Percentiles rank a stretch among this genome's conserved stretches.
phyloP scores from a whole-genome alignment of 2,113 vertebrate genomes.

The Rhinichthys klamathensis region DNA sequence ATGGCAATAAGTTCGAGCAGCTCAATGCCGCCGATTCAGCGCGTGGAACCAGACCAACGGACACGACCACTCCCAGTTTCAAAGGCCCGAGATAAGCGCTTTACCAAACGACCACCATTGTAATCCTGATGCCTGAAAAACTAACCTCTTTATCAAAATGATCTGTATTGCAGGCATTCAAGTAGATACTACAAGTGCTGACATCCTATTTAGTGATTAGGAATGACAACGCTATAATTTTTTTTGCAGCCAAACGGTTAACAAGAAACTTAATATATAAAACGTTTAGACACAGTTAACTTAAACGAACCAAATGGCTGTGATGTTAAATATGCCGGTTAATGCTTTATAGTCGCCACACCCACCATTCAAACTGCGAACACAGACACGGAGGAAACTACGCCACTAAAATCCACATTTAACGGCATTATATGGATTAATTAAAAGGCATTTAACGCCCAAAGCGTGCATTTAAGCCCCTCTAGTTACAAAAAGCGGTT shows the following conservation, averaged over 20 bases:
- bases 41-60: slow-evolving; percentile 63
- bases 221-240: too few species aligned
- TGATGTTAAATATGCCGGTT: slow-evolving; percentile 53
- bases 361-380: slow-evolving; percentile 44
- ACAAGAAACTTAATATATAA: not conserved
- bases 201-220: not conserved
- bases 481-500: not conserved
- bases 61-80: slow-evolving; percentile 57
- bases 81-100: slow-evolving; percentile 44
- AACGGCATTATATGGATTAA: not conserved
- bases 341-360: slow-evolving; percentile 41
- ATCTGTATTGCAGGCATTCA: not conserved
- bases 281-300: not conserved
- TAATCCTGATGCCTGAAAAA: not conserved
- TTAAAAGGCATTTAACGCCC: not conserved
- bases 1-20: slow-evolving; percentile 82
- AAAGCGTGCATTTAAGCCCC: not conserved
- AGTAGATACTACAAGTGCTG: not conserved
- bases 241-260: not conserved
- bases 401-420: not conserved
- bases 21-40: slow-evolving; percentile 59
- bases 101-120: slow-evolving; percentile 33
- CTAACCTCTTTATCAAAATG: not conserved
- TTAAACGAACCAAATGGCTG: not conserved
- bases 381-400: not conserved